Evolutionary conservation across 2,797 vertebrate species (phyloP), one percentile per base, ranked within the genome.

Genomic region (Distichodus sexfasciatus): DNA sequence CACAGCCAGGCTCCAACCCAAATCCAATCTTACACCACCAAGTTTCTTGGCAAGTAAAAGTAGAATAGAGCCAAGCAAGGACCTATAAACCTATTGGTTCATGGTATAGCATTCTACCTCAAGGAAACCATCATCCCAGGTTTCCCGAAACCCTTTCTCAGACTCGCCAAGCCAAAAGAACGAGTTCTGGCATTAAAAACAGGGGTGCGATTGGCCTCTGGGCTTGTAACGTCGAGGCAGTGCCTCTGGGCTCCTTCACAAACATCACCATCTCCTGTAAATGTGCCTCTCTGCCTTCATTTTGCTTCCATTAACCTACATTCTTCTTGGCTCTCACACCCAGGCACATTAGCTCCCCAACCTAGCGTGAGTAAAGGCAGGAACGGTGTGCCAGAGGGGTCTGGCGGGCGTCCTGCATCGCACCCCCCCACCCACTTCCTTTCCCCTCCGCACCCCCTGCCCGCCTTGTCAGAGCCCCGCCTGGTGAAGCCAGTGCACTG

Each of bases 381-480:
- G 21, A 9, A 3, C 11, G 46, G 50, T 44, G 26, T 64, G 69
- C 48, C 29, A 66, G n/a, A 33, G 53, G 60, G 23, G 28, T 41
- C 46, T 66, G 66, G 50, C 46, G 61, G 70, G 68, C 66, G 61
- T 76, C 57, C 46, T 71, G 67, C 33, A 21, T 64, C 47, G 21
- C 26, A 48, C 8, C 46, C 19, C 2, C 21, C 43, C 43, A 17
- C 15, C 15, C 43, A 46, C 43, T 46, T n/a, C n/a, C n/a, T n/a
- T n/a, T n/a, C n/a, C n/a, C n/a, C n/a, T n/a, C n/a, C n/a, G n/a
- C n/a, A n/a, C n/a, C n/a, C n/a, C n/a, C n/a, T n/a, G n/a, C 26
- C 48, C 28, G 41, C 19, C 40, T 33, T 66, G 26, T 44, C 58
- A 57, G 59, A 62, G 51, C 29, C n/a, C 31, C 12, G n/a, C 15